Conservation (phyloP, 2,113 vertebrate genomes). For the Mystacornis crossleyi region DNA sequence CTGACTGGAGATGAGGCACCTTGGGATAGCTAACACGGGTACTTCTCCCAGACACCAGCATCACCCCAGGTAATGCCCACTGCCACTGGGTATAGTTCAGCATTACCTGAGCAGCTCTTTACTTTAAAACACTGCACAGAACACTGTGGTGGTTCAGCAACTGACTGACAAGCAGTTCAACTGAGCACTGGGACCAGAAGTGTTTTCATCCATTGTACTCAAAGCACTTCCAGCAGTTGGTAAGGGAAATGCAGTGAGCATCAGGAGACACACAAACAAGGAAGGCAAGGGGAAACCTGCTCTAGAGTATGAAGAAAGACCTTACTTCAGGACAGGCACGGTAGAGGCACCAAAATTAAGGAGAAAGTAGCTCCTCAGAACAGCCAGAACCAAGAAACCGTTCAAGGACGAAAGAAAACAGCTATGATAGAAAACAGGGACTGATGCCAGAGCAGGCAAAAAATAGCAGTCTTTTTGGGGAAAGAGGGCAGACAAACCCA, state of each 20-base stretch:
- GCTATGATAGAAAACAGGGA: not conserved
- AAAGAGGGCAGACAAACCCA: not conserved
- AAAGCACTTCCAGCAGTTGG: not conserved
- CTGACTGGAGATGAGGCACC: not conserved
- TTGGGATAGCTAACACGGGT: not conserved
- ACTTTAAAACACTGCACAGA: not conserved
- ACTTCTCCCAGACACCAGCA: not conserved
- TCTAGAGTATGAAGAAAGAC: not conserved
- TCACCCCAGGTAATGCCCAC: not conserved
- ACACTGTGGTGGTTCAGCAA: not conserved
- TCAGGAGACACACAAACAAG: not conserved
- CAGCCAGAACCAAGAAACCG: not conserved
- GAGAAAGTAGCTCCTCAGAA: not conserved
- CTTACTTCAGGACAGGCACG: not conserved
- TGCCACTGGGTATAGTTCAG: not conserved
- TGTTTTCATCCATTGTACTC: not conserved
- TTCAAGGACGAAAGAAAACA: not conserved
- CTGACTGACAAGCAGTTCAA: not conserved
- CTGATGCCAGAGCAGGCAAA: not conserved
- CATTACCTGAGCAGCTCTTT: not conserved
- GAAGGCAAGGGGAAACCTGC: not conserved
- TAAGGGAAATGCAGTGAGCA: not conserved
- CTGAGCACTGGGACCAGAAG: not conserved
- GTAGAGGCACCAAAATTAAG: not conserved
- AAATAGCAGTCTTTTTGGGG: not conserved